Conservation (phyloP, 2,797 vertebrate genomes). For the Cyprinodon diabolis region DNA sequence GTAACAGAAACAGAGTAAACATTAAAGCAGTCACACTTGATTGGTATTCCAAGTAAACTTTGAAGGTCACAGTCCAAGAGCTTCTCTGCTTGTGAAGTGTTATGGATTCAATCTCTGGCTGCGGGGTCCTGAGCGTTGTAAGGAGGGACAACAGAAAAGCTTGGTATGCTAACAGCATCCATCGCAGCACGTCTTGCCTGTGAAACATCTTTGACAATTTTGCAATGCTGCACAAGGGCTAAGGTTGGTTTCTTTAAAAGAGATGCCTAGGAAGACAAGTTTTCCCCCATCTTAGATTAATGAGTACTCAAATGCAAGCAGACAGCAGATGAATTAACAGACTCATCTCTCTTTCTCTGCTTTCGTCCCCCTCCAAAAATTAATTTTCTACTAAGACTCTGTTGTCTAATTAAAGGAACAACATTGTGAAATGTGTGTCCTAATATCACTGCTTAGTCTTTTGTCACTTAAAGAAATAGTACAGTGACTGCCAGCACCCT, state of each 20-base stretch:
- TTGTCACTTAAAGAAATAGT: conserved; percentile 37
- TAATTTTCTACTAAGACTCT: conserved; percentile 62
- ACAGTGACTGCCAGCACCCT: conserved; percentile 16
- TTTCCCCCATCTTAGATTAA: conserved; percentile 78
- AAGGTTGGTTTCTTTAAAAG: conserved; percentile 66
- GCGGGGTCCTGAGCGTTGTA: conserved; percentile 40
- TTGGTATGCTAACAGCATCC: conserved; percentile 75
- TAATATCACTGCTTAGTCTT: conserved; percentile 39
- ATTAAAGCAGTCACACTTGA: conserved; percentile 38
- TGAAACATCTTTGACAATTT: conserved; percentile 70
- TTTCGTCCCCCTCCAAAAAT: conserved; percentile 31
- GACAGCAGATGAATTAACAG: conserved; percentile 84
- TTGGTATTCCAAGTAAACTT: conserved; percentile 54
- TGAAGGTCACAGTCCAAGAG: conserved; percentile 67
- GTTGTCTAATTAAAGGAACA: conserved; percentile 76
- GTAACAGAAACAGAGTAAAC: conserved; percentile 39
- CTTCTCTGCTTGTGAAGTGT: conserved; percentile 46
- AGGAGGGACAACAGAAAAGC: conserved; percentile 40
- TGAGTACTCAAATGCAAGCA: conserved; percentile 82
- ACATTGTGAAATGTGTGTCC: conserved; percentile 55
- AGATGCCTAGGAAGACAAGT: conserved; percentile 76
- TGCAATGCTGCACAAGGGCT: conserved; percentile 71
- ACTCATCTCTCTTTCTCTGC: conserved; percentile 63
- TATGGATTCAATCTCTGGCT: conserved; percentile 50
- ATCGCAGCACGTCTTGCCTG: conserved; percentile 49